Percentiles rank a stretch among this genome's conserved stretches.
Conservation (phyloP, 2,113 vertebrate species). For the Gracilinanus agilis region DNA sequence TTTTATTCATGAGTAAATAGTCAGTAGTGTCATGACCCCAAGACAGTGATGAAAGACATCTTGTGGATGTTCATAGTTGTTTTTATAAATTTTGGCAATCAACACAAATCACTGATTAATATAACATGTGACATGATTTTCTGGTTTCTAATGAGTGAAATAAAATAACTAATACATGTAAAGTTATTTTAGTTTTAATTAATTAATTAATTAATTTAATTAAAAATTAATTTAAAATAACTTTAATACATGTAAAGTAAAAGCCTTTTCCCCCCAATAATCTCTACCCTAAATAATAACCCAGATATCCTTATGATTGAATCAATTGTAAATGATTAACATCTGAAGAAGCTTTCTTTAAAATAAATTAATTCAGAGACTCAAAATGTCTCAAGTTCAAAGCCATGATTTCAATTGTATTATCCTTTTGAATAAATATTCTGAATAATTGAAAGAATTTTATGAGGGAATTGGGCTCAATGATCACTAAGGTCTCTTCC, state of each 20-base stretch:
- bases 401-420: conserved; percentile 9
- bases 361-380: conserved; percentile 4
- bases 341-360: conserved; percentile 3
- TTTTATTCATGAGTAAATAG: too few species aligned
- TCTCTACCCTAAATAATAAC: neutral
- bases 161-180: neutral
- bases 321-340: neutral
- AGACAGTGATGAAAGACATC: too few species aligned
- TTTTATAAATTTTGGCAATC: too few species aligned
- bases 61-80: too few species aligned
- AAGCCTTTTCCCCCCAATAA: neutral
- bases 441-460: conserved; percentile 19
- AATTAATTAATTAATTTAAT: too few species aligned
- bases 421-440: neutral
- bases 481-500: neutral
- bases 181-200: too few species aligned
- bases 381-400: conserved; percentile 16
- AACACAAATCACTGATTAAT: neutral
- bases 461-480: neutral
- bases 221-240: too few species aligned
- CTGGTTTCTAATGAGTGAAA: neutral
- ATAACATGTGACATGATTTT: neutral
- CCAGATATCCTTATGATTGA: neutral
- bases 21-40: too few species aligned
- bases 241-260: neutral